Conservation (phyloP, 2,888 invertebrate species). For the Aromia moschata region DNA sequence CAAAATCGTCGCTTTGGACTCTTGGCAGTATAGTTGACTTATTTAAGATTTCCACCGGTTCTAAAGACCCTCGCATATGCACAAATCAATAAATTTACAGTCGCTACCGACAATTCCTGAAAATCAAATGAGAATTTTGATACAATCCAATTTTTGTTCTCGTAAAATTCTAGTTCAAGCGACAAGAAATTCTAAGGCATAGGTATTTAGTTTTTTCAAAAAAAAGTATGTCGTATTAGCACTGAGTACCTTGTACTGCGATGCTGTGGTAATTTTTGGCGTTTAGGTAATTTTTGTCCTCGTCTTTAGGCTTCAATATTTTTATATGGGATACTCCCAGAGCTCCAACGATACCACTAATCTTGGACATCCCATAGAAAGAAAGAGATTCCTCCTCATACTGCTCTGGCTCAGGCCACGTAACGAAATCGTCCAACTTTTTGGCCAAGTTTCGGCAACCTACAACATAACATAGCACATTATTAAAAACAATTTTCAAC, state of each 20-base stretch:
- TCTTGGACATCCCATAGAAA: conserved; percentile 21
- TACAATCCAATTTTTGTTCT: too few relatives aligned
- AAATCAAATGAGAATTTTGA: conserved; percentile 4
- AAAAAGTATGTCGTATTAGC: too few relatives aligned
- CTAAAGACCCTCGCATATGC: conserved; percentile 25
- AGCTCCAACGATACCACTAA: conserved; percentile 30
- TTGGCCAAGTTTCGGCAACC: conserved; percentile 27
- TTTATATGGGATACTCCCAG: conserved; percentile 35
- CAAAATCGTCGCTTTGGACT: conserved; percentile 23
- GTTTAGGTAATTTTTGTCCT: conserved; percentile 7
- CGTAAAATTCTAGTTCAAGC: too few relatives aligned
- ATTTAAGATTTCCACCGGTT: conserved; percentile 27
- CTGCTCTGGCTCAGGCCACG: conserved; percentile 29
- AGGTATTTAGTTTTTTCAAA: too few relatives aligned
- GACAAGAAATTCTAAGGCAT: too few relatives aligned
- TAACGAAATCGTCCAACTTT: neutral
- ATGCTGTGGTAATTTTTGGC: conserved; percentile 25
- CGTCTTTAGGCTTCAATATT: conserved; percentile 28
- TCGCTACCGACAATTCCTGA: conserved; percentile 33
- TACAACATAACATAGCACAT: neutral
- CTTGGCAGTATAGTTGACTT: conserved; percentile 25
- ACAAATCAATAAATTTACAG: conserved; percentile 31
- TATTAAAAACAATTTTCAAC: too few relatives aligned
- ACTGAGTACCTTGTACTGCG: conserved; percentile 36
- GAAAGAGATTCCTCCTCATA: conserved; percentile 29